Base-by-base conservation (phyloP, 2,888 invertebrate species). In the Drosophila yooni region DNA sequence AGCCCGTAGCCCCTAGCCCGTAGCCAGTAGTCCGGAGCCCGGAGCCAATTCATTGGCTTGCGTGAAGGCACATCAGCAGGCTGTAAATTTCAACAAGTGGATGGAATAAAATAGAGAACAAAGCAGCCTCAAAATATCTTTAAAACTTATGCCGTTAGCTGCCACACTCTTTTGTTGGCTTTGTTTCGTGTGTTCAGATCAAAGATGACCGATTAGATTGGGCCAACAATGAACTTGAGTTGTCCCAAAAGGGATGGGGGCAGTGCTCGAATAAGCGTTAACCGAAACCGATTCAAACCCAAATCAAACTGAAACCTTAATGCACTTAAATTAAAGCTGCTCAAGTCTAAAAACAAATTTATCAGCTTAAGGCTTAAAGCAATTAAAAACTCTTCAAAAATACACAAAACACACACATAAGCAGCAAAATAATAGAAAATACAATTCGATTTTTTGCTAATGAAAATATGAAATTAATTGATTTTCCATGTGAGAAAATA, bases 11-110 rank as follows among this genome's bases (percentile, higher is more conserved):
- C n/a, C n/a, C n/a, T n/a, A 21, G 11, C 4, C 11, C 11, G 3
- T 11, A 3, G 33, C 0, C 34, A 13, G 13, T 13, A 13, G 38
- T 5, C 21, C 34, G 34, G 15, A 10, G 53, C 21, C 53, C 52
- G 62, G 34, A 66, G 70, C 70, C 68, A 71, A 84, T 74, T 81
- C 74, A 82, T 87, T 74, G 78, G 77, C 60, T 74, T 78, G 61
- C 71, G 52, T 71, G 43, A 62, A 59, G 63, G 60, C 67, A 54
- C 64, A 72, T 87, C 76, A 71, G 62, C 74, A 59, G 69, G 65
- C 73, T 66, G 76, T 81, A 81, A 88, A 81, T 75, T 84, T 70
- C 71, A 83, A 79, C 84, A 87, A 88, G 83, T 81, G 70, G 29
- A 36, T 18, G 51, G 54, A 38, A 54, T n/a, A 27, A 8, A 33